Base-by-base conservation (phyloP, 2,113 vertebrate genomes). In the Riparia riparia region DNA sequence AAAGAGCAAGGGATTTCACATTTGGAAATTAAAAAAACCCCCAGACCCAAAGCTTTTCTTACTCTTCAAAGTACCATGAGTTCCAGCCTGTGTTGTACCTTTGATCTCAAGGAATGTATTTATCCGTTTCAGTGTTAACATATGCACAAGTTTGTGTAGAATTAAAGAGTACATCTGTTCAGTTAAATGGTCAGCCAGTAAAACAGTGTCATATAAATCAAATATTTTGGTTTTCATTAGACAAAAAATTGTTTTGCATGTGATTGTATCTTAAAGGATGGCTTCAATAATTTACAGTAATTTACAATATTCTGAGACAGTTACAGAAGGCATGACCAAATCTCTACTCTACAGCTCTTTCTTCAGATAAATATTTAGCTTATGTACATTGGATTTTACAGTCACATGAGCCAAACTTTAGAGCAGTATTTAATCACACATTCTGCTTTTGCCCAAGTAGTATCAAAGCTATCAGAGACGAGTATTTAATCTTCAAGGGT, bases 151-250 rank as follows among this genome's bases (percentile, higher is more conserved):
- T 65, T 51, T 80, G 29, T 31, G 28, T 17, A 31, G 41, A 17
- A 82, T n/a, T 32, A 42, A 81, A n/a, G 39, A 42, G 2, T 54
- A 6, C 31, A 45, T 51, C 24, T 84, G 21, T 65, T 89, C 64
- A 74, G 87, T 72, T 74, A 88, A 87, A 82, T 86, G 87, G 39
- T 96, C 68, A 71, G 83, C 34, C 58, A 80, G 72, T 87, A 93
- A 87, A 96, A 49, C 57, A 70, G 65, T 5, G 14, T 63, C 51
- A 94, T 76, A 68, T 79, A 86, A 93, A 95, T n/a, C 7, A 57
- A 56, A 78, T 34, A 6, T 20, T 89, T 93, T 54, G 6, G 5
- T 64, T 32, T 84, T 60, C 26, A n/a, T 77, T 51, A 32, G 25
- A 41, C 4, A 72, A 47, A 74, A 63, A 4, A 4, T 20, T 57